Evolutionary conservation across 2,113 vertebrate genomes (phyloP).

Genomic region (Mobula hypostoma): DNA sequence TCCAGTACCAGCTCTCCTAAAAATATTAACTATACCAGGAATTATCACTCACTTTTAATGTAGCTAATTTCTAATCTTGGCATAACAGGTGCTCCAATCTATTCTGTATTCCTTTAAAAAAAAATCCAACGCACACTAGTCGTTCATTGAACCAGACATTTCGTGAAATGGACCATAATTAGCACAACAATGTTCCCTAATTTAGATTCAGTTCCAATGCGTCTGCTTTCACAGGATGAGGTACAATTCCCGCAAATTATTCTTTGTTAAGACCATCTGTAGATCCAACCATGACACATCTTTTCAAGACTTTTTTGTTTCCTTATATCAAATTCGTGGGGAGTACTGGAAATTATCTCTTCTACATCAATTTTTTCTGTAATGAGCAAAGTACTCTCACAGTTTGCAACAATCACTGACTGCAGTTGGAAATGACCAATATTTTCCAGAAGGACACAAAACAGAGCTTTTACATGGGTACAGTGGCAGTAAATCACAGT

Average conservation of each 20-base stretch:
- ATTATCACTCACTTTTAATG: background rate
- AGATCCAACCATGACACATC: background rate
- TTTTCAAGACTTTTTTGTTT: background rate
- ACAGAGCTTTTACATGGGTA: background rate
- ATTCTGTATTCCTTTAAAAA: background rate
- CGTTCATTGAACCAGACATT: background rate
- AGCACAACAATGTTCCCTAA: slow-evolving; percentile 3
- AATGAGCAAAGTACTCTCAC: background rate
- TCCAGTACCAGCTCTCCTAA: background rate
- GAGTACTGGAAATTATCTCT: background rate
- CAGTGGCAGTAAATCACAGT: background rate
- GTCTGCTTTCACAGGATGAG: background rate
- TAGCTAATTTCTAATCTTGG: background rate
- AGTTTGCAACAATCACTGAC: background rate
- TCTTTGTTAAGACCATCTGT: background rate
- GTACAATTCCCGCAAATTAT: background rate
- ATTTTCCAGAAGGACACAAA: background rate
- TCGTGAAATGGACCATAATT: background rate
- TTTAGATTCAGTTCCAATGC: slow-evolving; percentile 1
- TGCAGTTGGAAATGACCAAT: background rate
- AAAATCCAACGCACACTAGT: background rate
- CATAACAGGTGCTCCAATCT: background rate
- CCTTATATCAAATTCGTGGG: background rate
- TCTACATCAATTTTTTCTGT: background rate
- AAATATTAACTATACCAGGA: background rate